Percentiles rank a stretch among this genome's conserved stretches.
Evolutionary conservation across 2,888 invertebrate species (phyloP).

Genomic region (Thalpophila matura): DNA sequence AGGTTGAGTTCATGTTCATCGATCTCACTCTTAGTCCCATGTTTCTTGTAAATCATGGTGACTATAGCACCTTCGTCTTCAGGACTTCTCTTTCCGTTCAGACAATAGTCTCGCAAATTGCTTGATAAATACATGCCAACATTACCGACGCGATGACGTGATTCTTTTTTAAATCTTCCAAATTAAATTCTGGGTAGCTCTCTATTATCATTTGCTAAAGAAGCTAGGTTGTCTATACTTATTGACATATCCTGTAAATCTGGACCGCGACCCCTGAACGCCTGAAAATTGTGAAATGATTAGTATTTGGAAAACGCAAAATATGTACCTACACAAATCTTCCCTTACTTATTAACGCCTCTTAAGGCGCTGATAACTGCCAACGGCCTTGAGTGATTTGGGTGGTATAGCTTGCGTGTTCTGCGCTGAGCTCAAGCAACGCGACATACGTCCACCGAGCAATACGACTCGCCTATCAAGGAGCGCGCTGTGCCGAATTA

Average conservation of each 20-base stretch:
- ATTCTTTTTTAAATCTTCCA: slow-evolving; percentile 62
- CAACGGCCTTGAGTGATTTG: no score
- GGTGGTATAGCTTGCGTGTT: no score
- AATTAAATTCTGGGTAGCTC: slow-evolving; percentile 46
- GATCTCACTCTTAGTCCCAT: background rate
- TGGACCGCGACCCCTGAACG: slow-evolving; percentile 11
- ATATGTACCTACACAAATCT: no score
- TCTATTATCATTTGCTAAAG: slow-evolving; percentile 21
- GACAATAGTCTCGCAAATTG: slow-evolving; percentile 68
- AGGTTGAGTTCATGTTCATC: background rate
- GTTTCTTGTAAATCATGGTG: slow-evolving; percentile 55
- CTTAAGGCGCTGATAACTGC: no score
- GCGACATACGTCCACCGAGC: no score
- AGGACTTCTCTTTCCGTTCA: slow-evolving; percentile 56
- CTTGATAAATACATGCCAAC: slow-evolving; percentile 70
- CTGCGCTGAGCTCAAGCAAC: no score
- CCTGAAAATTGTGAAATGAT: slow-evolving; percentile 28
- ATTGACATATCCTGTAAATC: slow-evolving; percentile 27
- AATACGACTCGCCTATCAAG: no score
- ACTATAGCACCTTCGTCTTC: slow-evolving; percentile 69
- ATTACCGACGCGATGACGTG: slow-evolving; percentile 62
- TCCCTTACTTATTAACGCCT: no score
- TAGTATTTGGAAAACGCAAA: background rate
- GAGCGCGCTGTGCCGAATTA: no score
- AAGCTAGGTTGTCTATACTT: slow-evolving; percentile 13